phyloP scores from a whole-genome alignment of 2,888 invertebrate genomes.

The Mesorhabditis belari region DNA sequence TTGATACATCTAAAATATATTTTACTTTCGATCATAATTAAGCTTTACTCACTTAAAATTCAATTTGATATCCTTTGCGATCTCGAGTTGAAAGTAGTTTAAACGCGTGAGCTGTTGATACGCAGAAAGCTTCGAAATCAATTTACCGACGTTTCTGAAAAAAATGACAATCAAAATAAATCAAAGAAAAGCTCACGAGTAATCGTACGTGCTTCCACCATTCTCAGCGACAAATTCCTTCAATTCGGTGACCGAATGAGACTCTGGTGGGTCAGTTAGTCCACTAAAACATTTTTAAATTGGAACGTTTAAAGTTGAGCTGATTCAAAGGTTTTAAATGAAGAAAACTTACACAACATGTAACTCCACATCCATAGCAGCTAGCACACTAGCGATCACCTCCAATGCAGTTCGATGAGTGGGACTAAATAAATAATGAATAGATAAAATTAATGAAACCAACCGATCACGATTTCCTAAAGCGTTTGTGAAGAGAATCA shows the following conservation, averaged over 20 bases:
- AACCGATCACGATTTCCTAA: not conserved
- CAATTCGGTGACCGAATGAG: not conserved
- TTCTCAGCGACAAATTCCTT: not conserved
- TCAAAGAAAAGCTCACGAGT: not conserved
- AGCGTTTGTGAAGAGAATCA: not conserved
- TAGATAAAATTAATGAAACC: not conserved
- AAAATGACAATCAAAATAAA: not conserved
- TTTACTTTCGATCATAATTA: not conserved
- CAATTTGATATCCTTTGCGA: not conserved
- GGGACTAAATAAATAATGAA: not conserved
- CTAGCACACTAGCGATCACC: not conserved
- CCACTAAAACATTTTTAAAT: too few species aligned
- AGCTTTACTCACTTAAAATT: not conserved
- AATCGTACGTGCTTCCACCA: not conserved
- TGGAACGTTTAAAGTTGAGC: not conserved
- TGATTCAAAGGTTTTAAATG: too few species aligned
- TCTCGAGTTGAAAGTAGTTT: not conserved
- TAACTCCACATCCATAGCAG: not conserved
- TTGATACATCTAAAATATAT: not conserved
- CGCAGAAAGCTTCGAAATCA: not conserved
- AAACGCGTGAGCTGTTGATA: not conserved
- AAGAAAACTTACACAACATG: not conserved
- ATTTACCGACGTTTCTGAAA: not conserved
- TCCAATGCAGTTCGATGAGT: not conserved
- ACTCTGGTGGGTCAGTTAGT: not conserved